Evolutionary conservation across 2,113 vertebrate species (phyloP), one percentile per base, ranked within the genome.

Genomic region (Gobio gobio): DNA sequence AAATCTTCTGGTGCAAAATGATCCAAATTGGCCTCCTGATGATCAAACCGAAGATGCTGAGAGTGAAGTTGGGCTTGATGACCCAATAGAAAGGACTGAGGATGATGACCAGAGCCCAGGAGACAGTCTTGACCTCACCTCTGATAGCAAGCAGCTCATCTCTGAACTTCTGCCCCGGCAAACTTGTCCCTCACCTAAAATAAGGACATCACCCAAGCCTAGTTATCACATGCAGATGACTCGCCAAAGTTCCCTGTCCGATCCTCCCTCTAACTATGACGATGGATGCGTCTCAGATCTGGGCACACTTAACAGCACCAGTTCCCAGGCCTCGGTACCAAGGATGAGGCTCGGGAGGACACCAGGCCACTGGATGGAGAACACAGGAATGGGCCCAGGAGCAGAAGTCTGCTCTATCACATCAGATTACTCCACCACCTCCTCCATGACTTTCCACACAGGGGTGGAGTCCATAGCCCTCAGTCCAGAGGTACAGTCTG

Each of bases 361-460:
- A 73, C 5, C 91, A 0, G 85, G 84, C 0, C 74, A 33, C 80
- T 89, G 92, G 43, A 73, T 86, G 10, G 92, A 93, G 14, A 87
- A 58, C 10, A n/a, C 40, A 10, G 49, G 85, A 22, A 80, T 0
- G 86, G 87, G 24, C 82, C 86, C 74, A 85, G 93, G 94, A 79
- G 95, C 94, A 2, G 94, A 95, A 68, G 93, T 96, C 36, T 95
- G 96, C 90, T 97, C 97, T 79, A 95, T 97, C 92, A 96, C 97
- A 63, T 97, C 97, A 0, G 97, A 98, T 87, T 96, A 96, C 88
- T 96, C 97, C 26, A 96, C 97, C 84, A 96, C 95, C 1, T 96
- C 97, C 1, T 97, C 97, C 8, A 92, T 96, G 26, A 92, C 95
- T 0, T 97, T 93, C 91, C 80, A 95, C 72, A 92, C 96, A 0